A percentile compares a stretch with the other conserved stretches of the same genome.
These are phyloP conservation scores for Cardiocondyla obscurior DNA, from an alignment of 1,140 invertebrate genomes.

Conservation along the genomic window DNA sequence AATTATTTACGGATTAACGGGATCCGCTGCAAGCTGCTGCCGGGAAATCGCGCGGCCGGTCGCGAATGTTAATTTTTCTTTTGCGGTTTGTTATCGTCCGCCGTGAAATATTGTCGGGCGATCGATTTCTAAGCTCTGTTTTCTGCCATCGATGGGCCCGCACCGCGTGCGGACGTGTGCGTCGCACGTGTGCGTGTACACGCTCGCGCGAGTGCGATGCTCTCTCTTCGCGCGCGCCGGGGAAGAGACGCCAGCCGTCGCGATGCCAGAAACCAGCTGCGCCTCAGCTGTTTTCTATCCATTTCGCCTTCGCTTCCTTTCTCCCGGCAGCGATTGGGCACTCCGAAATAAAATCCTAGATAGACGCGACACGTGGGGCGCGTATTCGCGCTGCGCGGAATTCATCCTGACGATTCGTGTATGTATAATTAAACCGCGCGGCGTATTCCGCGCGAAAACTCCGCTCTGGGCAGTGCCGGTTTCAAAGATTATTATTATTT, in stretches of 20 bases:
- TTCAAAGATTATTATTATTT: no score
- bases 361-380: constrained; percentile 20
- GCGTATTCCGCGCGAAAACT: neutral
- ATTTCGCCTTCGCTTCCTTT: constrained; percentile 68
- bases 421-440: constrained; percentile 22
- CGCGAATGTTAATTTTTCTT: constrained; percentile 52
- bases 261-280: constrained; percentile 79
- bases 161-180: constrained; percentile 59
- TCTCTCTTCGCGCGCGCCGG: constrained; percentile 53
- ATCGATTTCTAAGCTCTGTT: constrained; percentile 59
- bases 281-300: constrained; percentile 81
- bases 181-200: constrained; percentile 5
- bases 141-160: constrained; percentile 64
- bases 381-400: constrained; percentile 26
- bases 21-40: neutral
- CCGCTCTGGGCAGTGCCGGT: neutral
- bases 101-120: constrained; percentile 51
- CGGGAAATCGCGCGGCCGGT: neutral
- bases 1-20: constrained; percentile 47
- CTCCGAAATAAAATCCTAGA: constrained; percentile 70
- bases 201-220: constrained; percentile 18
- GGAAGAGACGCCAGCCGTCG: constrained; percentile 75
- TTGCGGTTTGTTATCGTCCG: constrained; percentile 46
- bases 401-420: neutral
- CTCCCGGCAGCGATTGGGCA: constrained; percentile 55